Evolutionary conservation across 2,113 vertebrate species (phyloP), one percentile per base, ranked within the genome.

Genomic region (Phalacrocorax aristotelis): DNA sequence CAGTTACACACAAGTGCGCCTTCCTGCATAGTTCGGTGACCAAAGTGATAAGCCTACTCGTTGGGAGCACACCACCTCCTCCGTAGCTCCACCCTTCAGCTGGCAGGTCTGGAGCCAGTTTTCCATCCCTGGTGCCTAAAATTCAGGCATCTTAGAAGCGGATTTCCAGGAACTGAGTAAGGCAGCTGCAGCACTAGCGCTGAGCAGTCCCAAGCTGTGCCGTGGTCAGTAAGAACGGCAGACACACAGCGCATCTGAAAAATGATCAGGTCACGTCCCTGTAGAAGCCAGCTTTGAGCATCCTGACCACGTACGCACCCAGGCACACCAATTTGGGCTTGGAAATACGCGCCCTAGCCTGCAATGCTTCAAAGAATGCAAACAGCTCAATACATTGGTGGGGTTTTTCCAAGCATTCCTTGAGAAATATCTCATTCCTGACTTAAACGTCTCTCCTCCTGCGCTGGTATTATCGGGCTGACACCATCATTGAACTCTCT

Each of bases 71-170:
- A 2, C 22, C 66, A 29, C 6, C 55, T 54, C 46, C 60, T 40
- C 44, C 0, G 0, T 6, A 51, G 75, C 57, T 83, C 51, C 66
- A 10, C n/a, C 52, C 46, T 6, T 1, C 52, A 58, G 52, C 0
- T 27, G 51, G 68, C 72, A 84, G 69, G 27, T 75, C 70, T 36
- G 70, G n/a, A 81, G 78, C 26, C 36, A 22, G 29, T 11, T 48
- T 46, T 23, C 57, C 78, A 74, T 4, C 29, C 64, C 68, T 7
- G 23, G 15, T 7, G 15, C 15, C 46, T 44, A 32, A 38, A 81
- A 54, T 22, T 27, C 46, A 78, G 27, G 49, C 27, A 44, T 20
- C 64, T 77, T 5, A 13, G 66, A 61, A 77, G 74, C 2, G 3
- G 29, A 58, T n/a, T 76, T 72, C 66, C 55, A 80, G 82, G 23